Evolutionary conservation across 2,797 vertebrate species (phyloP), one percentile per base, ranked within the genome.

Genomic region (Denticeps clupeoides): DNA sequence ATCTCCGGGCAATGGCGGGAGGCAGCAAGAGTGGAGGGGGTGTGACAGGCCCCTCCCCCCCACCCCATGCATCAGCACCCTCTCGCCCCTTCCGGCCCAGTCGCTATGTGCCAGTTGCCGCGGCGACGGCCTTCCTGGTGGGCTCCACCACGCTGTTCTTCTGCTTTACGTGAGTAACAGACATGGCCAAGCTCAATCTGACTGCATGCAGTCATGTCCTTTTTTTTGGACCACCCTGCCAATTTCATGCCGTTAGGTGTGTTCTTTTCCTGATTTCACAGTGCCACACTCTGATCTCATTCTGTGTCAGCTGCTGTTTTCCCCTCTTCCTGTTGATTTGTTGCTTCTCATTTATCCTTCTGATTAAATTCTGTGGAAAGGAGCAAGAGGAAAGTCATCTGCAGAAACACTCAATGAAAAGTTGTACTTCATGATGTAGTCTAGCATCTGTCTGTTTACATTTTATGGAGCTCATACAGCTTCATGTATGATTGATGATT

Each of bases 71-170:
- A 0, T 67, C 71, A 8, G 66, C 70, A 49, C 69, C 72, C 0
- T 64, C 74, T 51, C 85, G 88, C 67, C 89, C 88, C 23, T 82
- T 96, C 68, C 84, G 91, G 71, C 90, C 90, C 60, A 94, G 92
- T 70, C 93, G 95, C 57, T 97, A 98, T 6, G 82, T 96, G 52
- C 94, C 92, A 0, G 92, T 96, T 67, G 89, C 92, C 0, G 93
- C 92, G 15, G 93, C 93, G 11, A 89, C 90, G n/a, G 75, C 90
- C 82, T 95, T 98, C 83, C 78, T 98, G 47, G 92, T 98, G 54
- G 94, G 93, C 64, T 89, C 93, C 55, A 97, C 92, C 38, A 93
- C 91, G 1, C 90, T 97, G 59, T 98, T 98, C 85, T 96, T 97
- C 72, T 88, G 89, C 72, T 98, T 98, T 77, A 96, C 94, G 94